phyloP scores from a whole-genome alignment of 2,797 vertebrate genomes.

The Salarias fasciatus region DNA sequence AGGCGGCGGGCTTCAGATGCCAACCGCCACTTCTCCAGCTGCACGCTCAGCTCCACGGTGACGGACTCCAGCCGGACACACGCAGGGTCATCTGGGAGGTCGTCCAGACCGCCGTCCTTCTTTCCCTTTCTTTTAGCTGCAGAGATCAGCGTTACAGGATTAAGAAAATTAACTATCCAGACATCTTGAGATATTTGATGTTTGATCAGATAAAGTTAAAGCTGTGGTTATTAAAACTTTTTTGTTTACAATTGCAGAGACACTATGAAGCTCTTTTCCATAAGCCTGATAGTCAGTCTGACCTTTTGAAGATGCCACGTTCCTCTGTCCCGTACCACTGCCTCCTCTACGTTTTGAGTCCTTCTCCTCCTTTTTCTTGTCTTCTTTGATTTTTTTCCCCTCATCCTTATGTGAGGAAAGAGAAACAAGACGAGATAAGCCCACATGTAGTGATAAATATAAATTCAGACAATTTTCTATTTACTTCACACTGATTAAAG shows the following conservation, averaged over 20 bases:
- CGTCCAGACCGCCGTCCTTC: conserved; percentile 2
- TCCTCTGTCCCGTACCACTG: conserved; percentile 41
- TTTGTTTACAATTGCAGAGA: no score
- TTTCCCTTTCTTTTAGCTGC: conserved; percentile 70
- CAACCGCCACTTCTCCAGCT: conserved; percentile 76
- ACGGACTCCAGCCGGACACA: conserved; percentile 52
- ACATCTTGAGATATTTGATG: no score
- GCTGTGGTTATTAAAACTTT: no score
- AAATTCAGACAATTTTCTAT: no score
- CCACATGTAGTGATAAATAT: neutral
- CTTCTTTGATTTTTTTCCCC: conserved; percentile 61
- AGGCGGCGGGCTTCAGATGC: conserved; percentile 28
- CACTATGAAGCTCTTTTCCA: no score
- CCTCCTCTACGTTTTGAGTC: conserved; percentile 54
- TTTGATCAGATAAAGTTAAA: no score
- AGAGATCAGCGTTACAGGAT: neutral
- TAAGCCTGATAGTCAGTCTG: no score
- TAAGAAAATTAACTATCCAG: neutral
- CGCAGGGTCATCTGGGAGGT: neutral
- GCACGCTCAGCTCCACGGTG: conserved; percentile 82
- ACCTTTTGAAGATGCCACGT: conserved; percentile 63
- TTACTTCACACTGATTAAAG: no score
- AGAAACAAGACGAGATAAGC: conserved; percentile 1
- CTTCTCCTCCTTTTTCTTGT: conserved; percentile 65
- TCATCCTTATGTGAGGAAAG: conserved; percentile 42